These are phyloP conservation scores for Goniozus legneri DNA, from an alignment of 1,140 invertebrate species.

Conservation along the genomic window DNA sequence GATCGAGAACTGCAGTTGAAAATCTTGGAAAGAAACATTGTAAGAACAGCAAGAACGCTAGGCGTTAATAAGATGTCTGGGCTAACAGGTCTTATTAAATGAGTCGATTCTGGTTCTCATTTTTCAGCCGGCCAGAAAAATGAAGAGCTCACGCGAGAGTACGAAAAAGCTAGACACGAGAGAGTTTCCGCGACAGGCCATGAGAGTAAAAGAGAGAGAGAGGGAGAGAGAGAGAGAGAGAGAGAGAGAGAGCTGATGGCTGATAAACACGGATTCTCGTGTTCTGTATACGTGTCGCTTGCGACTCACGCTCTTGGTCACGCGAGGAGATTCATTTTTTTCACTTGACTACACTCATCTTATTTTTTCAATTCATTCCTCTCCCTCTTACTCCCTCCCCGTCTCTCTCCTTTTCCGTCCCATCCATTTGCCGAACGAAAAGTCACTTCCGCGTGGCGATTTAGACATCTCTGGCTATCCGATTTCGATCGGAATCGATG, in stretches of 20 bases:
- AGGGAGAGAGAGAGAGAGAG: slow-evolving; percentile 2
- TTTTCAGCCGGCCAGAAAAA: no score
- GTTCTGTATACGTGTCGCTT: slow-evolving; percentile 29
- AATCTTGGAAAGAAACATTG: no score
- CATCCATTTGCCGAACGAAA: slow-evolving; percentile 14
- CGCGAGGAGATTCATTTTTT: slow-evolving; percentile 13
- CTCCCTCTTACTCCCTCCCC: no score
- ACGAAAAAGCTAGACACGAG: no score
- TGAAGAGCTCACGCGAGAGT: neutral
- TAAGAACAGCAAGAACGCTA: no score
- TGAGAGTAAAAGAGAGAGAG: neutral
- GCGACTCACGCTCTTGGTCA: slow-evolving; percentile 26
- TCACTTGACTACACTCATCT: no score
- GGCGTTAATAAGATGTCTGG: no score
- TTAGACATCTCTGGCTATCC: slow-evolving; percentile 26
- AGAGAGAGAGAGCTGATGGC: slow-evolving; percentile 21
- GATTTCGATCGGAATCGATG: slow-evolving; percentile 28
- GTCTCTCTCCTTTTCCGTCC: neutral
- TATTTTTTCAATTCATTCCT: neutral
- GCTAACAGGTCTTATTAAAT: no score
- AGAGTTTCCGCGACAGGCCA: neutral
- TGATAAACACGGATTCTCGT: slow-evolving; percentile 31
- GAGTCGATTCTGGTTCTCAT: no score
- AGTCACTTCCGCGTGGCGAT: slow-evolving; percentile 30
- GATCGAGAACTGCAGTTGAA: no score